Conservation (phyloP, 2,797 vertebrate genomes). For the Rhincodon typus region DNA sequence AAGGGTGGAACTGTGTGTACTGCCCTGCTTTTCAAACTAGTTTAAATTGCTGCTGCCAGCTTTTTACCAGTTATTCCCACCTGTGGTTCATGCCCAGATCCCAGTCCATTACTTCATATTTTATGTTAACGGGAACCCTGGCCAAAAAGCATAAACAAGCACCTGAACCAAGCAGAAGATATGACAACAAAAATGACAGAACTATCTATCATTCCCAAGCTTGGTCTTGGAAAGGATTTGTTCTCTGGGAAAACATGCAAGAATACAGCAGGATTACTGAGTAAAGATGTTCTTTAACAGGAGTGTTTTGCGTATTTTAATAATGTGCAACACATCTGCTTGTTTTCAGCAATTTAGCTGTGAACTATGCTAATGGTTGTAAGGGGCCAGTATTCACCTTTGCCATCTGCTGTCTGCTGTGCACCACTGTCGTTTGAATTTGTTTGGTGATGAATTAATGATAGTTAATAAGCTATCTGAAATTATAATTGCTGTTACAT, state of each 20-base stretch:
- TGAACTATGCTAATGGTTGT: background rate
- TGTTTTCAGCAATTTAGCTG: slow-evolving; percentile 1
- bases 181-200: background rate
- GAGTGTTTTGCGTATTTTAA: background rate
- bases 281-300: background rate
- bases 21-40: background rate
- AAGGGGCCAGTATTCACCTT: slow-evolving; percentile 14
- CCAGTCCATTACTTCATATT: background rate
- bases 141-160: background rate
- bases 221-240: background rate
- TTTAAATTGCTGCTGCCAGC: background rate
- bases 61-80: background rate
- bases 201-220: background rate
- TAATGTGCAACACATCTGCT: slow-evolving; percentile 24
- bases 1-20: background rate
- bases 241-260: background rate
- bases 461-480: background rate
- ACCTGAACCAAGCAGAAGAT: background rate
- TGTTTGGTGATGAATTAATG: slow-evolving; percentile 9
- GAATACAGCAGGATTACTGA: background rate
- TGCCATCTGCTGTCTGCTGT: background rate
- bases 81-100: background rate
- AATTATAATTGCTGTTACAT: slow-evolving; percentile 1
- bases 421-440: background rate
- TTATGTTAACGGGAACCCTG: background rate